Evolutionary conservation across 1,140 invertebrate species (phyloP), one percentile per base, ranked within the genome.

Genomic region (Scaptomyza pallida): DNA sequence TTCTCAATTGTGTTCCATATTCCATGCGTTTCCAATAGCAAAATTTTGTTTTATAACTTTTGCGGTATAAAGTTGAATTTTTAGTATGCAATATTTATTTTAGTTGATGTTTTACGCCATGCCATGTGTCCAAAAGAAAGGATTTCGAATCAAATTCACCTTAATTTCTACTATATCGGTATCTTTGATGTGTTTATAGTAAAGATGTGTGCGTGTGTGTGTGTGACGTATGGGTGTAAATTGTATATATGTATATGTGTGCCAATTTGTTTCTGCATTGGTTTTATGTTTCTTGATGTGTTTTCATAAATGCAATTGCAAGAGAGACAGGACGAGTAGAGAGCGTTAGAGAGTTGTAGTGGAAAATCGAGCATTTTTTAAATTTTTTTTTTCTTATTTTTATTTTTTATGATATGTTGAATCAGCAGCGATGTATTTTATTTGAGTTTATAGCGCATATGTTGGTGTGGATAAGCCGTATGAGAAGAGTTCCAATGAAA

Each of bases 11-110:
- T 77, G 65, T 70, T 77, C 80, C 85, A 80, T 47, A 69, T 70
- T 86, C 82, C 82, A 86, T 86, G 82, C 82, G 78, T 72, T 82
- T 86, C 78, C 81, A 72, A 54, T 55, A 72, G 80, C 80, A 68
- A 83, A 79, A 69, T 68, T 79, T 72, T 55, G 65, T 72, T 59
- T 65, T 72, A 37, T 70, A 41, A 52, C 67, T 62, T 44, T 16
- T 74, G 41, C 41, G 2, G 40, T 9, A 41, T 65, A 54, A n/a
- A n/a, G 15, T 64, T 17, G 45, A 21, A 30, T 40, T 70, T 70
- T 54, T 81, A 88, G 78, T 79, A 76, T 75, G 76, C 76, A 71
- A 57, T 62, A 83, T 83, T 21, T 44, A 62, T 37, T 68, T 73
- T 76, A 74, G 59, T 75, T 35, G 10, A 59, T 2, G 26, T 61